Base-by-base conservation (phyloP, 2,888 invertebrate species). In the Brachyopa scutellaris region DNA sequence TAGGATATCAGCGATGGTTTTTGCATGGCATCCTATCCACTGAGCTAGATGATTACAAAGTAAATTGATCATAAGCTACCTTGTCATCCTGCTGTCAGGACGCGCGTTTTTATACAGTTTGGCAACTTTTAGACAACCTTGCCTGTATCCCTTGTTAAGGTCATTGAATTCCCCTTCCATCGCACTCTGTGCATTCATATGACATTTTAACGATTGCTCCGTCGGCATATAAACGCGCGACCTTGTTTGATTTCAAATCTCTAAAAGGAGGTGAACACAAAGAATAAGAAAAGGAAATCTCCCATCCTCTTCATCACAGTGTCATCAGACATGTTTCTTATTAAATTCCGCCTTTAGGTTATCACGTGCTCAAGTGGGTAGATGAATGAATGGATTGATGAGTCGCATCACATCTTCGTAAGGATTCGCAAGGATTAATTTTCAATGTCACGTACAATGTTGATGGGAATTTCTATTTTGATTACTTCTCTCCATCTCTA, bases 391-490 rank as follows among this genome's bases (percentile, higher is more conserved):
- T 73, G 38, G 67, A 79, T 79, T 79, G 79, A 79, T 79, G 79
- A 79, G 74, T 67, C 74, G 66, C 61, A 79, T 74, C 79, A 79
- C 79, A 74, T 79, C 73, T 53, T 79, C 26, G 17, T 49, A 59
- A 59, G 59, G 59, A 73, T 79, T 59, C 59, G 53, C 61, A 79
- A 74, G 79, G 79, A 79, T 74, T 74, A 79, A 79, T 79, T 73
- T 74, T 79, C 79, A 79, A 74, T 79, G 79, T 74, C 74, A 79
- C 79, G 79, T 79, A 79, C 66, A 74, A 67, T 61, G 74, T 74
- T 79, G 73, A 74, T 79, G 66, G 26, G 67, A 61, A 74, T 61
- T 74, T 79, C 61, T 61, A 40, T 67, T 73, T 49, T 66, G 74
- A 74, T 74, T 62, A 57, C 57, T 49, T 66, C 67, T 73, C 74